Conservation (phyloP, 2,113 vertebrate genomes). For the Aegotheles bennettii region DNA sequence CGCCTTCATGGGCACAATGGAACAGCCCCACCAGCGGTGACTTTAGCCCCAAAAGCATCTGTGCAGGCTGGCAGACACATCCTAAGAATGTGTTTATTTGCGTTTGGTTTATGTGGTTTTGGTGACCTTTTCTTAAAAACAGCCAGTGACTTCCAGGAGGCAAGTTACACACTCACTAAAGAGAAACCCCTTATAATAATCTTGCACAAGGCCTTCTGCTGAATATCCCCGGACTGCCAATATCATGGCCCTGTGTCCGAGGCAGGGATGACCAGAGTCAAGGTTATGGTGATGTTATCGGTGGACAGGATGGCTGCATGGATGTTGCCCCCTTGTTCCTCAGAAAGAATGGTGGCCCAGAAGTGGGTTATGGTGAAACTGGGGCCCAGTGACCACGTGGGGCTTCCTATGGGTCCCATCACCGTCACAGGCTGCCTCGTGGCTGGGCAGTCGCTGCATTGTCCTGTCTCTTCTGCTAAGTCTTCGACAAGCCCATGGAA, state of each 20-base stretch:
- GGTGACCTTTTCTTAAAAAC: constrained; percentile 51
- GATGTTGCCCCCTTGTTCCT: background rate
- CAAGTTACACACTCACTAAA: background rate
- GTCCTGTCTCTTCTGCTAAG: background rate
- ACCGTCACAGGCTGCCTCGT: background rate
- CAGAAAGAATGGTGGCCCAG: background rate
- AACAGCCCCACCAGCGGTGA: background rate
- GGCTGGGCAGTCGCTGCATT: background rate
- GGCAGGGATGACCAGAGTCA: background rate
- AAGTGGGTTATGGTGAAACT: background rate
- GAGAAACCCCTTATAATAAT: background rate
- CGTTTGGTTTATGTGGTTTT: constrained; percentile 41
- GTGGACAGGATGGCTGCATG: background rate
- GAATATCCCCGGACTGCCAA: no score
- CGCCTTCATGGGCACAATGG: background rate
- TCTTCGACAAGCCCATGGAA: fast-evolving
- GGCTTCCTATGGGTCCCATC: background rate
- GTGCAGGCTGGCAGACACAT: background rate
- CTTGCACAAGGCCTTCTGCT: background rate
- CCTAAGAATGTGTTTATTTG: constrained; percentile 48
- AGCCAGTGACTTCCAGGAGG: constrained; percentile 24
- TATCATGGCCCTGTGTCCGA: background rate
- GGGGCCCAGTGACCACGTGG: fast-evolving
- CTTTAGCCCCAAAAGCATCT: background rate
- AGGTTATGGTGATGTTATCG: background rate